A percentile compares a stretch with the other conserved stretches of the same genome.
These are phyloP conservation scores for Pseudochaenichthys georgianus DNA, from an alignment of 2,797 vertebrate genomes.

Conservation along the genomic window DNA sequence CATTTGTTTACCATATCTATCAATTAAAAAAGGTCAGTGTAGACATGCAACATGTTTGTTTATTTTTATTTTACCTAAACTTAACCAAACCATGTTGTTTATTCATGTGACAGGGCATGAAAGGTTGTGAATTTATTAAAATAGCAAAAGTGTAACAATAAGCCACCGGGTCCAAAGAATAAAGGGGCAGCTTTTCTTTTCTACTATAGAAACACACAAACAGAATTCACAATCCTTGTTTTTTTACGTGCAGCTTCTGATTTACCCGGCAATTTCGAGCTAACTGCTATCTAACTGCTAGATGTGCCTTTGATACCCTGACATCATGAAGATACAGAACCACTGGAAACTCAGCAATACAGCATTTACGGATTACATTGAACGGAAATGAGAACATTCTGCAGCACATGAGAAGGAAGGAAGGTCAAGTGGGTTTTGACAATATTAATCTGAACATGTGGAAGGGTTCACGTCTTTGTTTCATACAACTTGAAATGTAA, in stretches of 20 bases:
- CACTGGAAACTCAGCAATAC: constrained; percentile 29
- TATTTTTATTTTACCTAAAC: neutral
- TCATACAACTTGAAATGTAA: too few relatives aligned
- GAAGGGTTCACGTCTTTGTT: too few relatives aligned
- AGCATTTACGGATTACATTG: constrained; percentile 18
- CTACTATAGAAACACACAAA: too few relatives aligned
- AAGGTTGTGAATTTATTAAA: neutral
- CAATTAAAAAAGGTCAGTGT: neutral
- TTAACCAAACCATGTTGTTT: neutral
- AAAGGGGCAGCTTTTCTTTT: too few relatives aligned
- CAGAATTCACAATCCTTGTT: too few relatives aligned
- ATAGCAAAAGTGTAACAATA: too few relatives aligned
- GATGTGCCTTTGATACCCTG: constrained; percentile 60
- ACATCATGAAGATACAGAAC: constrained; percentile 55
- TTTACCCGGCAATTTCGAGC: too few relatives aligned
- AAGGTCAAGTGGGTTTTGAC: constrained; percentile 42
- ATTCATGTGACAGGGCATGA: neutral
- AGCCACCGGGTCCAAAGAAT: too few relatives aligned
- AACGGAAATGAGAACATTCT: neutral
- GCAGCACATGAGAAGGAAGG: constrained; percentile 13
- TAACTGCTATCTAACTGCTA: too few relatives aligned
- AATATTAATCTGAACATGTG: neutral
- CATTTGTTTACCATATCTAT: neutral
- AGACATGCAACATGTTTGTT: neutral
- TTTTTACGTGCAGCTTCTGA: too few relatives aligned